Evolutionary conservation across 1,140 invertebrate genomes (phyloP).

Genomic region (Drosophila leontia): DNA sequence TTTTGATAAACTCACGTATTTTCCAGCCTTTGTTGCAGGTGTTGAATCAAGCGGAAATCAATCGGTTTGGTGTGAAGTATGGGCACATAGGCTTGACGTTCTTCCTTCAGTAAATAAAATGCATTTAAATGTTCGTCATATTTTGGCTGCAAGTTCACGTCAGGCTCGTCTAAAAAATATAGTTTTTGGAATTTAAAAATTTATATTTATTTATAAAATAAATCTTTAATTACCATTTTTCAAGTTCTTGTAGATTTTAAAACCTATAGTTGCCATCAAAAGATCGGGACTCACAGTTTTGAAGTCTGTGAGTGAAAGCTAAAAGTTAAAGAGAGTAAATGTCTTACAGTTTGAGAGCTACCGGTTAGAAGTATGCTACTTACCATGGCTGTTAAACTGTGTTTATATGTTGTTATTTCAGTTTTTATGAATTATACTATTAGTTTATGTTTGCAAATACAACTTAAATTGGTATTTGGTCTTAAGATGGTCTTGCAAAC

Average conservation of each 20-base stretch:
- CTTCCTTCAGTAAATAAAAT: conserved; percentile 47
- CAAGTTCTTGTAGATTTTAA: conserved; percentile 57
- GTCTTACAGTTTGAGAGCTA: background rate
- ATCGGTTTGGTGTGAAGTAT: conserved; percentile 43
- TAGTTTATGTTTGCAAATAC: background rate
- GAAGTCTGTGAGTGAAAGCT: conserved; percentile 41
- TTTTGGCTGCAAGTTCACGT: conserved; percentile 5
- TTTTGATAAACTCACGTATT: conserved; percentile 13
- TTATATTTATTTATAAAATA: background rate
- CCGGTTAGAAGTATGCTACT: background rate
- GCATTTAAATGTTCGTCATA: conserved; percentile 47
- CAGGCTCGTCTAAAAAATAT: conserved; percentile 33
- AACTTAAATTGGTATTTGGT: background rate
- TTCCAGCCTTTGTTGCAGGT: conserved; percentile 42
- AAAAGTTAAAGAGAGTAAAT: background rate
- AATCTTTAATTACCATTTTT: conserved; percentile 31
- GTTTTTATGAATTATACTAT: no score
- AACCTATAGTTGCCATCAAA: conserved; percentile 44
- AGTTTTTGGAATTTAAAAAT: background rate
- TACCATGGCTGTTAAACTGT: conserved; percentile 43
- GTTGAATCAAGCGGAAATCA: conserved; percentile 41
- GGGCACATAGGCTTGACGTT: conserved; percentile 42
- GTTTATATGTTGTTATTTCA: background rate
- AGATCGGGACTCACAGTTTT: conserved; percentile 20
- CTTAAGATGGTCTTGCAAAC: rapidly evolving